These are phyloP conservation scores for Nanorana parkeri DNA, from an alignment of 2,113 vertebrate species.

Conservation along the genomic window DNA sequence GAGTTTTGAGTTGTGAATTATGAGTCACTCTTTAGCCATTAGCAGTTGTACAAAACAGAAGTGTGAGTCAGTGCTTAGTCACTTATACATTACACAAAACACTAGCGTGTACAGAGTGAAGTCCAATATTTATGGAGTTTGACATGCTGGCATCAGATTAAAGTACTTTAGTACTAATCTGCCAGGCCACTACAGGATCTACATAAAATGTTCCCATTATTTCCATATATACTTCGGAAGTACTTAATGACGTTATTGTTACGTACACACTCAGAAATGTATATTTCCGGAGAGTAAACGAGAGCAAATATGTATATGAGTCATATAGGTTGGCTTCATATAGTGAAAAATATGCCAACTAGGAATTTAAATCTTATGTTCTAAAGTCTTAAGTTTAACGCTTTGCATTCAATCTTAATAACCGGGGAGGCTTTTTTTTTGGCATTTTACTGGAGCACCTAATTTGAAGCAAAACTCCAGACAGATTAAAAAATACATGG, in stretches of 20 bases:
- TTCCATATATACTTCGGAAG: constrained; percentile 43
- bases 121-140: constrained; percentile 51
- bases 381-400: not conserved
- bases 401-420: no score
- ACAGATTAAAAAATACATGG: no score
- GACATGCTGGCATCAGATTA: constrained; percentile 49
- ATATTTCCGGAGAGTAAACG: constrained; percentile 5
- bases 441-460: rapidly evolving
- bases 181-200: constrained; percentile 35
- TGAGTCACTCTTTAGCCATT: constrained; percentile 50
- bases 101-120: constrained; percentile 22
- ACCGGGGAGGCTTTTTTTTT: no score
- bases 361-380: constrained; percentile 11
- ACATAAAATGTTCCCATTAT: constrained; percentile 35
- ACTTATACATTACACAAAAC: constrained; percentile 38
- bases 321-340: constrained; percentile 30
- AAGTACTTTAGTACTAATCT: constrained; percentile 31
- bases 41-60: constrained; percentile 40
- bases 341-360: not conserved
- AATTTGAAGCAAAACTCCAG: no score
- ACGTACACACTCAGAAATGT: constrained; percentile 1
- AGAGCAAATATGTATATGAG: constrained; percentile 39
- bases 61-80: constrained; percentile 52
- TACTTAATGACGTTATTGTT: constrained; percentile 43
- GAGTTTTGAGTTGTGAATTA: constrained; percentile 37